Evolutionary conservation across 1,140 invertebrate species (phyloP), one percentile per base, ranked within the genome.

Genomic region (Trachymyrmex septentrionalis): DNA sequence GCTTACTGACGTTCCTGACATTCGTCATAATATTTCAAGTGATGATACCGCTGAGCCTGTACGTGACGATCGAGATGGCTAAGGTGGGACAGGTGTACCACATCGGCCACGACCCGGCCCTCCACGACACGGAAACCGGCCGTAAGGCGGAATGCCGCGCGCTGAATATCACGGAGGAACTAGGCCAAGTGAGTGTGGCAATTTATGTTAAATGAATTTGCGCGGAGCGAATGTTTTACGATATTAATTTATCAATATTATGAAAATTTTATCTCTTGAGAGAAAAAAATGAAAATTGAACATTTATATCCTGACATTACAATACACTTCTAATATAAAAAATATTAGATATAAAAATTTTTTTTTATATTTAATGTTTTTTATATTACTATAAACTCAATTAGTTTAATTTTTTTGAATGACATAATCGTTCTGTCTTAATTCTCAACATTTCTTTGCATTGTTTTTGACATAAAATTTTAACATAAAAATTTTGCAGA

Each of bases 21-120:
- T 99, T 98, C 94, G 97, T 99, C 77, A 99, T 99, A 92, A 98
- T 99, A 87, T 96, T 99, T 67, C 99, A 99, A 96, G 97, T 99
- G 53, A 99, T 99, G 97, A 99, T 99, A 95, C 99, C 99, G 1
- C 95, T 99, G 21, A 99, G 99, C 3, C 95, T 99, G 75, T 99
- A 99, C 94, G 99, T 99, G 6, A 99, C 99, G 3, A 97, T 99
- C 91, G 99, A 99, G 96, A 97, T 99, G 96, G 98, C 99, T 73
- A 99, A 99, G 95, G 96, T 99, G 59, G 97, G 98, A 48, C 99
- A 99, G 96, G 97, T 99, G 21, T 99, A 98, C 95, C 98, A 99
- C 94, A 99, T 99, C 82, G 98, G 99, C 91, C 97, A 98, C 91
- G 99, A 99, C 94, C 95, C 97, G 3, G 97, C 98, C 66, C 95